phyloP scores from a whole-genome alignment of 2,888 invertebrate genomes.

The Eumacrocentrus americanus region DNA sequence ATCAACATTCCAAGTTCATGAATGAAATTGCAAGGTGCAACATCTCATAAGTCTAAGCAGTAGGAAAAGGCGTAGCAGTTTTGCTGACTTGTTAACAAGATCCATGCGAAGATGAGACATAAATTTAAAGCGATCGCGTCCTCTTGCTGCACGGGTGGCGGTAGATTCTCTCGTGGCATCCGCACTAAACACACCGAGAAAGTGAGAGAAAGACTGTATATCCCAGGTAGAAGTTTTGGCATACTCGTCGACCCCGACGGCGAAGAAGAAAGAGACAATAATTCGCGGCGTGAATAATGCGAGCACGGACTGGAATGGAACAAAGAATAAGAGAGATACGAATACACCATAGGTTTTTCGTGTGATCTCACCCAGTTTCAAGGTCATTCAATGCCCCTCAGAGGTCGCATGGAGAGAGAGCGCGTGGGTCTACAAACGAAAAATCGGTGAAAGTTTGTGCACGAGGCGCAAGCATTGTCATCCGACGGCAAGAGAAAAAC shows the following conservation, averaged over 20 bases:
- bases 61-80: not conserved
- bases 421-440: slow-evolving; percentile 36
- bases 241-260: not conserved
- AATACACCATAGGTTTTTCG: slow-evolving; percentile 1
- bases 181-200: slow-evolving; percentile 14
- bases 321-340: not conserved
- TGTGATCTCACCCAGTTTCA: slow-evolving; percentile 12
- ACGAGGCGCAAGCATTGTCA: slow-evolving; percentile 39
- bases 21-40: not conserved
- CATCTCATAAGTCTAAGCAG: not conserved
- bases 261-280: slow-evolving; percentile 3
- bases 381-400: slow-evolving; percentile 10
- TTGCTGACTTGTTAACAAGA: slow-evolving; percentile 43
- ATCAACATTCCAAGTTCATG: not conserved
- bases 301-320: slow-evolving; percentile 1
- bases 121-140: not conserved
- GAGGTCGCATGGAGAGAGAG: not conserved
- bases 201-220: slow-evolving; percentile 33
- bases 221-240: slow-evolving; percentile 18
- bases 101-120: slow-evolving; percentile 25
- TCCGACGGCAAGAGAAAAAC: slow-evolving; percentile 24
- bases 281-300: slow-evolving; percentile 25
- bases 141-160: too few relatives aligned
- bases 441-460: slow-evolving; percentile 59
- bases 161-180: too few relatives aligned